Conservation (phyloP, 1,140 invertebrate genomes). For the Euwallacea similis region DNA sequence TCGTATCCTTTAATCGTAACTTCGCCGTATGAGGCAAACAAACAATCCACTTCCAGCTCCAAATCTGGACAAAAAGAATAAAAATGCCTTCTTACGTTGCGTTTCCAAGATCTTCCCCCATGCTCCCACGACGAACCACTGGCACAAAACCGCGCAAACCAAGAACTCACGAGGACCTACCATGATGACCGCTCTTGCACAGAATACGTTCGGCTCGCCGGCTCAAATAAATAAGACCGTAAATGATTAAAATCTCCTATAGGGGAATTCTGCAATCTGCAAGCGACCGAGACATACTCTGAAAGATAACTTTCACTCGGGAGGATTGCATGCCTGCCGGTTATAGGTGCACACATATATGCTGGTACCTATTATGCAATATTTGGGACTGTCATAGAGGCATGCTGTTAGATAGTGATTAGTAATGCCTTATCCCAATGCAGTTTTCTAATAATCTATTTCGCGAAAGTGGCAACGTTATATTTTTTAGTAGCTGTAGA, state of each 20-base stretch:
- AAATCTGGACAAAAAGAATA: not conserved
- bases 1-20: no score
- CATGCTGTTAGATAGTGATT: not conserved
- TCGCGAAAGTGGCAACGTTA: no score
- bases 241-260: slow-evolving; percentile 29
- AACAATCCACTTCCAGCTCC: not conserved
- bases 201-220: slow-evolving; percentile 14
- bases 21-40: not conserved
- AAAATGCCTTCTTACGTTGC: slow-evolving; percentile 27
- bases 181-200: slow-evolving; percentile 19
- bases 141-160: slow-evolving; percentile 7
- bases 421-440: not conserved
- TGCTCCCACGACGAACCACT: not conserved
- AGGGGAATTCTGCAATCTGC: slow-evolving; percentile 19
- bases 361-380: slow-evolving; percentile 24
- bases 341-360: slow-evolving; percentile 14
- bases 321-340: slow-evolving; percentile 22
- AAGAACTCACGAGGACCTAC: slow-evolving; percentile 2
- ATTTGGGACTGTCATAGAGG: not conserved
- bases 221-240: slow-evolving; percentile 24
- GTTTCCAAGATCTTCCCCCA: slow-evolving; percentile 28
- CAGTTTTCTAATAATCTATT: no score
- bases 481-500: no score
- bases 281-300: slow-evolving; percentile 27
- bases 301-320: slow-evolving; percentile 30